Percentiles rank a stretch among this genome's conserved stretches.
These are phyloP conservation scores for Chloroclysta siterata DNA, from an alignment of 2,888 invertebrate species.

Conservation along the genomic window DNA sequence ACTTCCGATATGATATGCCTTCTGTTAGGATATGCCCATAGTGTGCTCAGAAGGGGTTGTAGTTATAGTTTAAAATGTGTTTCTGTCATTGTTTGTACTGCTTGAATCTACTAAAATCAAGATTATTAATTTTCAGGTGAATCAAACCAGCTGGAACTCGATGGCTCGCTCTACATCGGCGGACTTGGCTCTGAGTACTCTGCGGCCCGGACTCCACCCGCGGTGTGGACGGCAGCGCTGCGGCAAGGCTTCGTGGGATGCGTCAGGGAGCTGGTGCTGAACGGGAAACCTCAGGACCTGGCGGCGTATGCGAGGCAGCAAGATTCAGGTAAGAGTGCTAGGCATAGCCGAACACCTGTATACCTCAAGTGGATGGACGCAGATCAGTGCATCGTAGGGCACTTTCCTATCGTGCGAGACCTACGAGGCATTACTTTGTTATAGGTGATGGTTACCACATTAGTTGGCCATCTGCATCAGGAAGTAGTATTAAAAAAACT, in stretches of 20 bases:
- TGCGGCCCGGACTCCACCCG: slow-evolving; percentile 91
- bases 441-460: no score
- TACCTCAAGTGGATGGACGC: no score
- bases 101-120: background rate
- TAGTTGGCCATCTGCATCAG: no score
- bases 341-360: background rate
- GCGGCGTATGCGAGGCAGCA: slow-evolving; percentile 95
- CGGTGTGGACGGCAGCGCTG: slow-evolving; percentile 95
- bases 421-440: no score
- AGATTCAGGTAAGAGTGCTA: slow-evolving; percentile 87
- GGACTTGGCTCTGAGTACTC: slow-evolving; percentile 93
- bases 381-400: no score
- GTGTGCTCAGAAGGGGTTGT: no score
- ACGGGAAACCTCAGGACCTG: slow-evolving; percentile 94
- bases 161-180: slow-evolving; percentile 95
- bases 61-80: no score
- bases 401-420: no score
- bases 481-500: no score
- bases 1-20: no score
- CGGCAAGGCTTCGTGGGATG: slow-evolving; percentile 97
- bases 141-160: slow-evolving; percentile 94
- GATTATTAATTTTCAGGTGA: slow-evolving; percentile 84
- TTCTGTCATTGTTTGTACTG: no score
- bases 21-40: no score
- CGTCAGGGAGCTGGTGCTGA: slow-evolving; percentile 94